Conservation (phyloP, 2,888 invertebrate genomes). For the Eubasilissa splendida region DNA sequence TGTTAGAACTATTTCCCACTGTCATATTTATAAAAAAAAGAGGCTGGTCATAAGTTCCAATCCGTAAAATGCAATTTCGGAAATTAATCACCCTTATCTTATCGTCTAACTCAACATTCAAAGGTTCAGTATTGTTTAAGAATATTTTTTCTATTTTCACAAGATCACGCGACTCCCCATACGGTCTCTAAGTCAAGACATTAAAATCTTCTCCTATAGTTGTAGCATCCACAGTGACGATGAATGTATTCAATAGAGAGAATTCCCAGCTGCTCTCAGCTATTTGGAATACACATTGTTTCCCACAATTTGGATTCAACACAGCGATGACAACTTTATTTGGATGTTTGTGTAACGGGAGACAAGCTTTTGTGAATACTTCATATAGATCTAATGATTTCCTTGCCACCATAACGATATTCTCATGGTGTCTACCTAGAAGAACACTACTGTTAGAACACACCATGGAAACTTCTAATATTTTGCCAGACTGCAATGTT, state of each 20-base stretch:
- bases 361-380: neutral
- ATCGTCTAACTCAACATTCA: neutral
- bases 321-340: neutral
- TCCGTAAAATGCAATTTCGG: neutral
- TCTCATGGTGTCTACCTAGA: neutral
- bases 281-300: neutral
- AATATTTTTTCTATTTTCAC: neutral
- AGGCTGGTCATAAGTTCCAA: neutral
- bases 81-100: neutral
- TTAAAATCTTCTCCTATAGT: neutral
- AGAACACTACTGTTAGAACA: neutral
- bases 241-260: constrained; percentile 1
- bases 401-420: neutral
- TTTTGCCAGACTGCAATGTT: too few relatives aligned
- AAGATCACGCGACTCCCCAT: neutral
- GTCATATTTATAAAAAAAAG: neutral
- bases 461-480: neutral
- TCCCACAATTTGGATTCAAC: constrained; percentile 1
- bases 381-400: neutral
- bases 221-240: neutral
- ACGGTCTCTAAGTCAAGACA: neutral
- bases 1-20: neutral
- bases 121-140: neutral
- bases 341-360: neutral
- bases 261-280: neutral